Conservation (phyloP, 2,888 invertebrate genomes). For the Rugalucina vietnamica region DNA sequence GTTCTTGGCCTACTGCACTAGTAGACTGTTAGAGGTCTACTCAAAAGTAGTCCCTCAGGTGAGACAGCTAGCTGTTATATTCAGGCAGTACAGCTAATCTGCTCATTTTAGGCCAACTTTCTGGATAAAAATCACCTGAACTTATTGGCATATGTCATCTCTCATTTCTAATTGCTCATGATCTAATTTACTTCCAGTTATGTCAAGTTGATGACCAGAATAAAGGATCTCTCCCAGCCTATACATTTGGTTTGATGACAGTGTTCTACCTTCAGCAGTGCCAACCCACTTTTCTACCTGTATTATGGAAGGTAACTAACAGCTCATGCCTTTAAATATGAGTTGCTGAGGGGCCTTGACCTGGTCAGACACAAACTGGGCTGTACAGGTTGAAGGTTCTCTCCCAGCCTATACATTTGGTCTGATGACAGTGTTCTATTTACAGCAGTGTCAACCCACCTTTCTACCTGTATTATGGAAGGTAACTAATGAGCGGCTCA, state of each 20-base stretch:
- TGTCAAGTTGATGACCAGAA: constrained; percentile 84
- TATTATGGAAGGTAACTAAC: constrained; percentile 84
- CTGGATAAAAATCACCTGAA: too few species aligned
- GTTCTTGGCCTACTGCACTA: constrained; percentile 84
- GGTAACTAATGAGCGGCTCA: too few species aligned
- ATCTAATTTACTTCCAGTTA: constrained; percentile 74
- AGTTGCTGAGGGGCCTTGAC: too few species aligned
- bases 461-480: constrained; percentile 85
- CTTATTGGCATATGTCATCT: too few species aligned
- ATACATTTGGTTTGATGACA: constrained; percentile 85
- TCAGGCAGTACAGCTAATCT: too few species aligned
- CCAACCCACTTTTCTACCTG: constrained; percentile 83
- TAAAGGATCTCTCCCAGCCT: constrained; percentile 85
- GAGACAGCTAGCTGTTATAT: constrained; percentile 82
- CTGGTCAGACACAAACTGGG: too few species aligned
- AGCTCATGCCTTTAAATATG: too few species aligned
- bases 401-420: constrained; percentile 85
- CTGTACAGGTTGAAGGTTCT: too few species aligned
- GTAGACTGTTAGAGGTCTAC: constrained; percentile 85
- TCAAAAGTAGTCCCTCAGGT: constrained; percentile 85
- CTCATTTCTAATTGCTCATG: neutral
- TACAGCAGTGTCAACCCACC: constrained; percentile 84
- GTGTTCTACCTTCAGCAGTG: constrained; percentile 85
- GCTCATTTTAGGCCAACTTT: too few species aligned
- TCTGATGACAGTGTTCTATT: constrained; percentile 85